These are phyloP conservation scores for Scomber japonicus DNA, from an alignment of 2,113 vertebrate genomes.

Conservation along the genomic window DNA sequence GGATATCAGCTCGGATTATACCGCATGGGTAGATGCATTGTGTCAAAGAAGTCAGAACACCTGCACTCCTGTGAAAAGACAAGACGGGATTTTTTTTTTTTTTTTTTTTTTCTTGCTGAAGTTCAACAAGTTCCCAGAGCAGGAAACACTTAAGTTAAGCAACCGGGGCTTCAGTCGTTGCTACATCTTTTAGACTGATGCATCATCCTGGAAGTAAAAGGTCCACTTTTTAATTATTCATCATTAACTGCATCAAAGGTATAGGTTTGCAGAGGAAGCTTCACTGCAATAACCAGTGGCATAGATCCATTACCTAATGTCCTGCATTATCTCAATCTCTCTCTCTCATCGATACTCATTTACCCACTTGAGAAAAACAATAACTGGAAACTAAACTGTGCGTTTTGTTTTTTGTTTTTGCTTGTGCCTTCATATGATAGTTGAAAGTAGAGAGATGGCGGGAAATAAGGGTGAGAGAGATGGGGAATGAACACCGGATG, in stretches of 20 bases:
- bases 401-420: background rate
- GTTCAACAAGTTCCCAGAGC: conserved; percentile 18
- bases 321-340: conserved; percentile 32
- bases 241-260: conserved; percentile 45
- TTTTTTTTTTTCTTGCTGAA: background rate
- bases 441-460: background rate
- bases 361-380: conserved; percentile 29
- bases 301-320: conserved; percentile 52
- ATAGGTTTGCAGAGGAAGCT: conserved; percentile 28
- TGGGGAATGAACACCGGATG: background rate
- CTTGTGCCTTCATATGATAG: background rate
- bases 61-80: background rate
- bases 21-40: background rate
- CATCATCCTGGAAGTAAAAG: conserved; percentile 47
- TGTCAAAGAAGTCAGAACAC: conserved; percentile 3
- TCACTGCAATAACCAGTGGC: conserved; percentile 18
- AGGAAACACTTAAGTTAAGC: conserved; percentile 18
- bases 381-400: conserved; percentile 19
- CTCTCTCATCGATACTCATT: conserved; percentile 23
- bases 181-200: conserved; percentile 16
- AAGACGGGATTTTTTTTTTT: background rate
- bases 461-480: background rate
- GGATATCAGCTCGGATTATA: conserved; percentile 5
- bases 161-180: background rate
- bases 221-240: conserved; percentile 58